Conservation (phyloP, 2,888 invertebrate genomes). For the Belgica antarctica region DNA sequence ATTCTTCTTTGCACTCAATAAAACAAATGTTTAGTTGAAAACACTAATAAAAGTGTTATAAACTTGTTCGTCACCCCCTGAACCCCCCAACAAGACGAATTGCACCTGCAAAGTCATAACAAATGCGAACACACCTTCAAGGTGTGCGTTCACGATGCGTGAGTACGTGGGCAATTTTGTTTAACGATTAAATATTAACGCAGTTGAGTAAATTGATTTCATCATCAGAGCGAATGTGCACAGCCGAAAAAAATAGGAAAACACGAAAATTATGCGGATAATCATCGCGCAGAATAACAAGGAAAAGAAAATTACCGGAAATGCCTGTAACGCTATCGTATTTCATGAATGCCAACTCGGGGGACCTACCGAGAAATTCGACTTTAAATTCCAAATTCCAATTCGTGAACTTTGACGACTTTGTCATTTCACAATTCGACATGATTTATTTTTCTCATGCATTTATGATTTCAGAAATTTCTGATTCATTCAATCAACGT, state of each 20-base stretch:
- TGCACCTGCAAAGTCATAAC: no score
- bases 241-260: not conserved
- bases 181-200: slow-evolving; percentile 40
- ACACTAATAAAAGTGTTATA: no score
- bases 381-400: not conserved
- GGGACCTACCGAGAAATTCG: not conserved
- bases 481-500: not conserved
- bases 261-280: not conserved
- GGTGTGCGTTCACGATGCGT: slow-evolving; percentile 27
- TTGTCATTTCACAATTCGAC: not conserved
- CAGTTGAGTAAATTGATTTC: slow-evolving; percentile 30
- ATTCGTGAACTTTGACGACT: not conserved
- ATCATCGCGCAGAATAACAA: not conserved
- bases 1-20: no score
- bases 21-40: no score
- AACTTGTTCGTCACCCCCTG: not conserved
- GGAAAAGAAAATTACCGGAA: not conserved
- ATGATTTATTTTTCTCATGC: not conserved
- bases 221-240: not conserved
- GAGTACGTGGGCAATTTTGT: slow-evolving; percentile 24
- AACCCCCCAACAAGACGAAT: no score
- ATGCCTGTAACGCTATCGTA: not conserved
- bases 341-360: not conserved
- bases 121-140: not conserved
- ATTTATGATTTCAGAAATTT: not conserved